Conservation (phyloP, 2,888 invertebrate species). For the Lottia gigantea region DNA sequence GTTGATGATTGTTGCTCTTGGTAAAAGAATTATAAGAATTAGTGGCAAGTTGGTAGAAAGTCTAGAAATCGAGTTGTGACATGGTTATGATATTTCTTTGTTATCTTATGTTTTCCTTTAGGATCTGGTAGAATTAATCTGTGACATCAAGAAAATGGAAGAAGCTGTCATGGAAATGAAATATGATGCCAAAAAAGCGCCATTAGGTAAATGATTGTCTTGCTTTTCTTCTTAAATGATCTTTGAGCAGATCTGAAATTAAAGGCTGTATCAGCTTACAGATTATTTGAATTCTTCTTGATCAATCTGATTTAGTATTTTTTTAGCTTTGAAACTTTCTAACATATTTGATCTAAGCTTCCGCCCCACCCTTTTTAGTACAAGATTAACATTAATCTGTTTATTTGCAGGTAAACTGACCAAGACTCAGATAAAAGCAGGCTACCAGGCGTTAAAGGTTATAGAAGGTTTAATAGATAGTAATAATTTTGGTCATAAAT, state of each 20-base stretch:
- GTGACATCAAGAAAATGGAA: slow-evolving; percentile 70
- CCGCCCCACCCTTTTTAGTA: too few species aligned
- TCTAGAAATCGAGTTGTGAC: background rate
- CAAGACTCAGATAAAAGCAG: slow-evolving; percentile 69
- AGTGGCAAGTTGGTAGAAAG: background rate
- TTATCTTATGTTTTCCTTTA: too few species aligned
- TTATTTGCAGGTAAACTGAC: slow-evolving; percentile 70
- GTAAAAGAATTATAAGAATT: too few species aligned
- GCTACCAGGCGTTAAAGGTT: slow-evolving; percentile 69
- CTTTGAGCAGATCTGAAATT: too few species aligned
- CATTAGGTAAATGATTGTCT: slow-evolving; percentile 64
- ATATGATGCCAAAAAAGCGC: slow-evolving; percentile 70
- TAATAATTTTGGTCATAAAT: slow-evolving; percentile 56
- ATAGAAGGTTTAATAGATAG: slow-evolving; percentile 67
- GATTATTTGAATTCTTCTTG: too few species aligned
- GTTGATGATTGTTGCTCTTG: too few species aligned
- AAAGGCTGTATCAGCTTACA: too few species aligned
- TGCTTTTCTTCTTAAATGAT: too few species aligned
- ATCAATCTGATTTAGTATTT: too few species aligned
- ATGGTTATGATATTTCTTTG: too few species aligned
- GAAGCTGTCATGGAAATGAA: slow-evolving; percentile 70
- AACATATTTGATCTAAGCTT: too few species aligned
- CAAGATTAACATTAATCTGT: background rate
- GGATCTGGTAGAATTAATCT: slow-evolving; percentile 69
- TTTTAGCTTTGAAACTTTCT: too few species aligned